Base-by-base conservation (phyloP, 2,797 vertebrate genomes). In the Microctenopoma lineatum region DNA sequence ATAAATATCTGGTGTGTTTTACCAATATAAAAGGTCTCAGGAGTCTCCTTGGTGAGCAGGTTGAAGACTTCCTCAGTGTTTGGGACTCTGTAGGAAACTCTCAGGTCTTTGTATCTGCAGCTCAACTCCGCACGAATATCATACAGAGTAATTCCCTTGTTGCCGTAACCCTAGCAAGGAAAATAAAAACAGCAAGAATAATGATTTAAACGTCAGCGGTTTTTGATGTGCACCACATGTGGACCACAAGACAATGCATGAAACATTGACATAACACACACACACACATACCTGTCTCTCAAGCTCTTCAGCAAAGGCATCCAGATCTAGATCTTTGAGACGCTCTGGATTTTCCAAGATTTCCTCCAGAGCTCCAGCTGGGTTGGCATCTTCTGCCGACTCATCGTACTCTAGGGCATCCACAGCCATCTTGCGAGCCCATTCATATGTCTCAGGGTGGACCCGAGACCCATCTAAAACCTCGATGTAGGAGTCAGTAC, bases 21-120 rank as follows among this genome's bases (percentile, higher is more conserved):
- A 99, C 98, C 98, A n/a, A 99, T 99, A 81, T 99, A 99, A 92
- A 99, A 99, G 4, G 96, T 99, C 89, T 99, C 98, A 4, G 98
- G 98, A 0, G 98, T 99, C 89, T 99, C 98, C 92, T 98, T 99
- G 77, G 98, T 99, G 85, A 99, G 94, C 93, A 99, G 91, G 75
- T 99, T 99, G 90, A 98, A 99, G 84, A 98, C 95, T 77, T 99
- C 98, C 78, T 99, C 98, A 0, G 97, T 97, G 90, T 99, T 99
- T 44, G 98, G 94, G 60, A 96, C 94, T 73, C 97, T 94, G 90
- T 97, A 99, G 0, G 94, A 83, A 56, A 96, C 97, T 82, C 98
- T 92, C 55, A 99, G 94, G 86, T 99, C 98, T 93, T 99, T 99
- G 87, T 99, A 99, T 21, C 98, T 93, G 93, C 97, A 99, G 91